Conservation (phyloP, 2,113 vertebrate species). For the Ptilorrhoa leucosticta region DNA sequence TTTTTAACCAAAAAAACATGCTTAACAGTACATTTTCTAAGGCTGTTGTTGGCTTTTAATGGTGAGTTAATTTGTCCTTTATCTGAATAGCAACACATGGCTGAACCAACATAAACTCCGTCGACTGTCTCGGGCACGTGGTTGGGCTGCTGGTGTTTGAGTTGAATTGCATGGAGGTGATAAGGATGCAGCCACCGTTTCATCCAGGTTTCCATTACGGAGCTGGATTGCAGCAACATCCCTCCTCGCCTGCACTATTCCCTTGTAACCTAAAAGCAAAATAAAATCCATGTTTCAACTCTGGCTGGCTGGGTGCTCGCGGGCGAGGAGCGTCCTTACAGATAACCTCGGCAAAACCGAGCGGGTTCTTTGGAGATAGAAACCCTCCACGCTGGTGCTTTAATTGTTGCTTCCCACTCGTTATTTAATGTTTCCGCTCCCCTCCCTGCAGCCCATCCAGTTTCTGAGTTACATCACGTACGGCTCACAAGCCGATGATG, state of each 20-base stretch:
- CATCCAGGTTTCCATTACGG: conserved; percentile 44
- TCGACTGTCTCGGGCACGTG: not conserved
- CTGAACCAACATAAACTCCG: conserved; percentile 28
- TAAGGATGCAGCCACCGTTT: conserved; percentile 43
- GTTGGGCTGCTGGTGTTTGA: not conserved
- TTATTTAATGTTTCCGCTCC: not conserved
- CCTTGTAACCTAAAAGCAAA: not conserved
- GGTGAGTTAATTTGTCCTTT: conserved; percentile 25
- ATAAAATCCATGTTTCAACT: not conserved
- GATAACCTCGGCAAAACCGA: not conserved
- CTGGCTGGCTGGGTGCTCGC: not conserved
- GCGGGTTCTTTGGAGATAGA: not conserved
- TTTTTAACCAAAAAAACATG: not conserved
- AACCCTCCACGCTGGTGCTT: not conserved
- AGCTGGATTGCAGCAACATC: not conserved
- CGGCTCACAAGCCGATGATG: conserved; percentile 3
- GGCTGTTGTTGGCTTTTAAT: conserved; percentile 1
- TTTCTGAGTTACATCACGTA: conserved; percentile 50
- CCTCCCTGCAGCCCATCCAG: conserved; percentile 14
- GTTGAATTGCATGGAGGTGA: conserved; percentile 36
- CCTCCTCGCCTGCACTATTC: not conserved
- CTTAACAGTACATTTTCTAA: not conserved
- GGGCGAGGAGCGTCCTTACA: not conserved
- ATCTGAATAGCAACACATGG: conserved; percentile 53
- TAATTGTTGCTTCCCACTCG: not conserved